phyloP scores from a whole-genome alignment of 2,113 vertebrate species.

The Sclerurus mexicanus region DNA sequence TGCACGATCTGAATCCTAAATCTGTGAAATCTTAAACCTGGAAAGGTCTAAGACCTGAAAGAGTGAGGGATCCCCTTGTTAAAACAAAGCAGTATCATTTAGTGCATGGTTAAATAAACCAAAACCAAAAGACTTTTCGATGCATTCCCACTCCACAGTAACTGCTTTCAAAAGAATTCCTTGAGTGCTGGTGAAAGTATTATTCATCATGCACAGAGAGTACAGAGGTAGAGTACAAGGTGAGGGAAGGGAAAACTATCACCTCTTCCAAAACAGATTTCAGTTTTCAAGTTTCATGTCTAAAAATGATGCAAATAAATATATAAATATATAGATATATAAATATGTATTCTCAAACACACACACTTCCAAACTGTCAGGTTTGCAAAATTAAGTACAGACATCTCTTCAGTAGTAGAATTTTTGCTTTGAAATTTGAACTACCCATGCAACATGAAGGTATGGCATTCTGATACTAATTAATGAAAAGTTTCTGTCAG shows the following conservation, averaged over 20 bases:
- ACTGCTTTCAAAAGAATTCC: not conserved
- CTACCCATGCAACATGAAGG: not conserved
- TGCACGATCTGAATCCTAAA: not conserved
- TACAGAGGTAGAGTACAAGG: not conserved
- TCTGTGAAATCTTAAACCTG: not conserved
- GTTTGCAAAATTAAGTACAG: not conserved
- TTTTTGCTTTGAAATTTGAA: not conserved
- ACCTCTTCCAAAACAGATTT: not conserved
- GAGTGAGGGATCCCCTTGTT: not conserved
- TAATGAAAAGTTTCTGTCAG: not conserved
- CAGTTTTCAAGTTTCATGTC: not conserved
- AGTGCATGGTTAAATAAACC: not conserved
- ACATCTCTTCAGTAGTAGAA: not conserved
- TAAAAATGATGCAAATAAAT: not conserved
- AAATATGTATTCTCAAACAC: not conserved
- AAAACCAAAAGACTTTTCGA: not conserved
- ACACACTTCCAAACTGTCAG: not conserved
- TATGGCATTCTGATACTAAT: not conserved
- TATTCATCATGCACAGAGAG: not conserved
- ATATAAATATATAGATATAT: accelerated
- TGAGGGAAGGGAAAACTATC: not conserved
- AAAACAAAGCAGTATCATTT: not conserved
- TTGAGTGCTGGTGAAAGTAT: not conserved
- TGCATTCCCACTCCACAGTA: not conserved
- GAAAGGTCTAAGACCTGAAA: not conserved